Percentiles rank a stretch among this genome's conserved stretches.
These are phyloP conservation scores for Rhopalosiphum padi DNA, from an alignment of 1,140 invertebrate species.

Conservation along the genomic window DNA sequence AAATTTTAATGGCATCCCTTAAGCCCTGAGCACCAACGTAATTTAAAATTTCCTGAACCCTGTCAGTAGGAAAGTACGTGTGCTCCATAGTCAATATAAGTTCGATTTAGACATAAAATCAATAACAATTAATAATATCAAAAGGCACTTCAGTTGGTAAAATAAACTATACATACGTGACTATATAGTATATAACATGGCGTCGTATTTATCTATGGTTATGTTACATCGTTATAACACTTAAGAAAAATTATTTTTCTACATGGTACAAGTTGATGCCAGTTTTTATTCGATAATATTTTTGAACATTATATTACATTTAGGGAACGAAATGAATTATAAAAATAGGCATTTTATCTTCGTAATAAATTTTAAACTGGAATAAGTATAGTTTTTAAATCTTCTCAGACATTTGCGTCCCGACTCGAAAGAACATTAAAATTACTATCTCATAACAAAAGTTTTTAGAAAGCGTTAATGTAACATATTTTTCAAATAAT, in stretches of 20 bases:
- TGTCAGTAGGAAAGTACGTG: background rate
- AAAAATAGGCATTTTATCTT: background rate
- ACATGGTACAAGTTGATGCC: background rate
- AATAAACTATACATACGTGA: constrained; percentile 24
- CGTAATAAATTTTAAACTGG: background rate
- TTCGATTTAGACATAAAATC: background rate
- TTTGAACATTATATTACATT: background rate
- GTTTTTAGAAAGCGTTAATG: background rate
- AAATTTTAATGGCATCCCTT: background rate
- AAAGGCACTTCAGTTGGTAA: background rate
- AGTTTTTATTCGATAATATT: constrained; percentile 37
- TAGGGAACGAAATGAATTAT: background rate
- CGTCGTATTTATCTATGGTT: background rate
- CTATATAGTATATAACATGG: no score
- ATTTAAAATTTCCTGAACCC: background rate
- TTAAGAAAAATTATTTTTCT: background rate
- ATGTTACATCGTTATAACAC: background rate
- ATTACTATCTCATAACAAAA: background rate
- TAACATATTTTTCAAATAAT: background rate
- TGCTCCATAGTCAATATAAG: background rate
- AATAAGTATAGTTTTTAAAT: background rate
- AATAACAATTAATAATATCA: constrained; percentile 2
- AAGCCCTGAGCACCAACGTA: background rate
- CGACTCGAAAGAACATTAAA: background rate
- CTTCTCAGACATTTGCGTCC: background rate